Conservation (phyloP, 2,888 invertebrate species). For the Steinernema hermaphroditum region DNA sequence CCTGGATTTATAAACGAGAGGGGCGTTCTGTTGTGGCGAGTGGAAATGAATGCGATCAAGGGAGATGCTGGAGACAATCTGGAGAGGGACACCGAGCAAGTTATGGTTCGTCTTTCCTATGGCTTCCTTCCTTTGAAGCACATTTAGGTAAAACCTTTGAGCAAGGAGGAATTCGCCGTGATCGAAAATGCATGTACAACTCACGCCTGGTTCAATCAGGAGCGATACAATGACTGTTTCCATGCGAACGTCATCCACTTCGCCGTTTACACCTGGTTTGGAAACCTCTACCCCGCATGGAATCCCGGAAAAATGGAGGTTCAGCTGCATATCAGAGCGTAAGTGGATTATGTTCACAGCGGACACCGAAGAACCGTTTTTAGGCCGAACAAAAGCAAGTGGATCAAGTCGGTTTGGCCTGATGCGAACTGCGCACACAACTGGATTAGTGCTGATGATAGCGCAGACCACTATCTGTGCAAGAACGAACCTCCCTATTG, state of each 20-base stretch:
- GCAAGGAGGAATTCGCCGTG: neutral
- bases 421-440: no score
- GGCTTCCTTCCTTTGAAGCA: neutral
- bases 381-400: no score
- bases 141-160: neutral
- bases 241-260: neutral
- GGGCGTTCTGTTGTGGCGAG: neutral
- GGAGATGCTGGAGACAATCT: neutral
- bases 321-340: no score
- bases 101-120: neutral
- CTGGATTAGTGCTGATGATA: no score
- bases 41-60: neutral
- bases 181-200: neutral
- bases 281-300: neutral
- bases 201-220: neutral
- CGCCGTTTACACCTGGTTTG: neutral
- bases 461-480: no score
- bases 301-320: neutral
- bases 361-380: no score
- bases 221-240: neutral
- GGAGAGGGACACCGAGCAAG: neutral
- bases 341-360: no score
- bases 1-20: neutral
- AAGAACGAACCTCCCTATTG: no score
- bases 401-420: no score